Base-by-base conservation (phyloP, 2,797 vertebrate genomes). In the Alauda arvensis region DNA sequence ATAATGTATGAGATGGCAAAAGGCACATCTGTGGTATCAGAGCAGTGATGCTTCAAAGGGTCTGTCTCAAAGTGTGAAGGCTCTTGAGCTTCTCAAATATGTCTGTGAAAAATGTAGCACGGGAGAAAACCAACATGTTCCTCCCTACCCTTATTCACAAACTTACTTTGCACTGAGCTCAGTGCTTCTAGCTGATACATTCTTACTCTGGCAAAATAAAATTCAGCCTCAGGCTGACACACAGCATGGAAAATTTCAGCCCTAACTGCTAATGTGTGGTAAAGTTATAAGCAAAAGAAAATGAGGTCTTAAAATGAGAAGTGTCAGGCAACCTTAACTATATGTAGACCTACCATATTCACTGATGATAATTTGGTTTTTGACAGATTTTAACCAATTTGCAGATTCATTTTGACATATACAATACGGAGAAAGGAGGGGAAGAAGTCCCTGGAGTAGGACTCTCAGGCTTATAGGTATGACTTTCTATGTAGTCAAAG, bases 1-100 rank as follows among this genome's bases (percentile, higher is more conserved):
- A 90, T 94, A 95, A 95, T 92, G 94, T 93, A 94, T 92, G 94
- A 94, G 91, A 94, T 93, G 93, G 91, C 90, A 93, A 95, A 94
- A 95, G 91, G 90, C 91, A 93, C 93, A 95, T 90, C 94, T 95
- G 91, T 95, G 95, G 71, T 94, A 95, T 94, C 87, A 88, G 94
- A 94, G 94, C 84, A 90, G 89, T 60, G 90, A 94, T 93, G 87
- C 94, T 95, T 93, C 85, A 92, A 92, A 90, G 93, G 94, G 91
- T 83, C 95, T 95, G 91, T 94, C 93, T 93, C 68, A 87, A 91
- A 93, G 90, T 94, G 90, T 95, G 95, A 94, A 95, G 95, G 90
- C 91, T 93, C 93, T 94, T 91, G 88, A 93, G 91, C 90, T 93
- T 93, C 91, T 93, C 91, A 91, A 86, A 90, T 89, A 93, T 82